phyloP scores from a whole-genome alignment of 2,888 invertebrate genomes.

The Proisotoma minuta region DNA sequence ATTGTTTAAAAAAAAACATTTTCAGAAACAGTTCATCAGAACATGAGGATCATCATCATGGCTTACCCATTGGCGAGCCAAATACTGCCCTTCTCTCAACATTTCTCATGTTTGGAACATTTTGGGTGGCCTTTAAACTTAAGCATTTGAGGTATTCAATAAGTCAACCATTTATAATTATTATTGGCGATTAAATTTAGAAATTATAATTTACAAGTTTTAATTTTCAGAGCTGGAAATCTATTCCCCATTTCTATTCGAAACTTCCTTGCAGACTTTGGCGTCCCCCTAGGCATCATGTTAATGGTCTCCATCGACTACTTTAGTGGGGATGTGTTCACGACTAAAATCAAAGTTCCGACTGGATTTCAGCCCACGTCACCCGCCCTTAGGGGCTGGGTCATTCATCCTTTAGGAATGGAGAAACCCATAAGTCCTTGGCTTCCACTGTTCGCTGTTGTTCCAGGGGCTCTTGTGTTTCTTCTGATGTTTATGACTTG shows the following conservation, averaged over 20 bases:
- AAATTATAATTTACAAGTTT: not conserved
- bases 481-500: constrained; percentile 58
- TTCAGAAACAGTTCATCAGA: too few species aligned
- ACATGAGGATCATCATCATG: too few species aligned
- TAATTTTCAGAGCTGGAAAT: constrained; percentile 1
- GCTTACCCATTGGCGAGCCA: constrained; percentile 56
- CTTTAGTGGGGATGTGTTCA: constrained; percentile 71
- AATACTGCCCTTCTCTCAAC: constrained; percentile 93
- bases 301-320: constrained; percentile 78
- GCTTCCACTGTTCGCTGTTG: constrained; percentile 72
- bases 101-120: constrained; percentile 84
- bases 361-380: constrained; percentile 75
- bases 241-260: constrained; percentile 58
- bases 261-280: constrained; percentile 88
- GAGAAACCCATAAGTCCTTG: constrained; percentile 64
- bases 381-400: constrained; percentile 67
- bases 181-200: not conserved
- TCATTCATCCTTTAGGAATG: constrained; percentile 68
- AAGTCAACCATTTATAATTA: not conserved
- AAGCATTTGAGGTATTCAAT: constrained; percentile 67
- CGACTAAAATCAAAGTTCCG: constrained; percentile 84
- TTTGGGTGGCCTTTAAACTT: constrained; percentile 86
- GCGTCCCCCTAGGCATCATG: constrained; percentile 90
- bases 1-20: too few species aligned
- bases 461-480: constrained; percentile 89